Evolutionary conservation across 2,797 vertebrate genomes (phyloP).

Genomic region (Manis crassicaudata): DNA sequence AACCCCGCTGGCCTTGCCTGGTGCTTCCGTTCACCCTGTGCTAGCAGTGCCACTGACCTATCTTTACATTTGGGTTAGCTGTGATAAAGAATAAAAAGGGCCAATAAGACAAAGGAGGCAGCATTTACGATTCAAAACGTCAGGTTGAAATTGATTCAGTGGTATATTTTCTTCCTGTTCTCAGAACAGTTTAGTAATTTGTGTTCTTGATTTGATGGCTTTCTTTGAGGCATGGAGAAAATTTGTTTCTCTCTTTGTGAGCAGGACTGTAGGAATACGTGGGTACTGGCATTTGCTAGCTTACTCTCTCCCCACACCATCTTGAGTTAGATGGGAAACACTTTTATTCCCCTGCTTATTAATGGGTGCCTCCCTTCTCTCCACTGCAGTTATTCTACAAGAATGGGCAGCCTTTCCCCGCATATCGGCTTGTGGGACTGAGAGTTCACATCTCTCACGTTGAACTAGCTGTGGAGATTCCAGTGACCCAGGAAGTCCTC

Average conservation of each 20-base stretch:
- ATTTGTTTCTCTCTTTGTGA: slow-evolving; percentile 19
- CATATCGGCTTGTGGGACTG: slow-evolving; percentile 93
- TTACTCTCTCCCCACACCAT: not conserved
- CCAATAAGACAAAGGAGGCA: not conserved
- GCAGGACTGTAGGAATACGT: not conserved
- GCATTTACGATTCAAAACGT: slow-evolving; percentile 6
- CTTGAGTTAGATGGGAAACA: not conserved
- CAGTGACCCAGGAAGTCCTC: slow-evolving; percentile 97
- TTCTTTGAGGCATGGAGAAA: not conserved
- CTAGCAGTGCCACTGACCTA: not conserved
- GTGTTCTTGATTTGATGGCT: not conserved
- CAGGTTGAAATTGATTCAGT: not conserved
- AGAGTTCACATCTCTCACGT: slow-evolving; percentile 97
- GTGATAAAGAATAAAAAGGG: not conserved
- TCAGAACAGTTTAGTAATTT: slow-evolving; percentile 1
- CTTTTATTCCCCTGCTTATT: slow-evolving; percentile 3
- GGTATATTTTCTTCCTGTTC: not conserved
- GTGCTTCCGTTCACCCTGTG: not conserved
- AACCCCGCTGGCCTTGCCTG: not conserved
- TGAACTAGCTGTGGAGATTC: slow-evolving; percentile 96
- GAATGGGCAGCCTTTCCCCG: slow-evolving; percentile 97
- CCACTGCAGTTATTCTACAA: slow-evolving; percentile 95
- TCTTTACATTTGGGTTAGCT: not conserved
- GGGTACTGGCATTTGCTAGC: not conserved
- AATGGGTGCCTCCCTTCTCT: slow-evolving; percentile 65